Percentiles rank a stretch among this genome's conserved stretches.
Conservation (phyloP, 53 echinoderm and acorn worm species). For the Astropecten irregularis region DNA sequence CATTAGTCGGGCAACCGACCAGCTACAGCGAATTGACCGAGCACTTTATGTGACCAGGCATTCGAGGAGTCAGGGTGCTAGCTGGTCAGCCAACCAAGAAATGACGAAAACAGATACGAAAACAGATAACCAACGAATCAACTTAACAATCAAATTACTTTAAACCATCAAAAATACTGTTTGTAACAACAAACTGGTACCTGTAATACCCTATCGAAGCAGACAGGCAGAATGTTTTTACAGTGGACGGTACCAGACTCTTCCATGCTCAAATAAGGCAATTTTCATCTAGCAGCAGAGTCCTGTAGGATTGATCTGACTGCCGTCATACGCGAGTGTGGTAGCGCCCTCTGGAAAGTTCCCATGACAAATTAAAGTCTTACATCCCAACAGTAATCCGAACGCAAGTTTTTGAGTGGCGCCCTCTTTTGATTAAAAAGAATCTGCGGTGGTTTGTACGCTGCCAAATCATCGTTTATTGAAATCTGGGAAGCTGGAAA, state of each 20-base stretch:
- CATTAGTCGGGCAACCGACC: background rate
- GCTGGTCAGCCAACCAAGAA: no score
- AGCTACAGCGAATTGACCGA: background rate
- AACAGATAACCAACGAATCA: background rate
- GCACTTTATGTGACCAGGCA: background rate
- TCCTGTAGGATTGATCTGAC: conserved; percentile 31
- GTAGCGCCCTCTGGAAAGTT: background rate
- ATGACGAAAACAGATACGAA: background rate
- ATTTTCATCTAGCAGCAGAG: conserved; percentile 20
- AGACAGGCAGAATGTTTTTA: conserved; percentile 2
- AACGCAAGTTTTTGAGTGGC: no score
- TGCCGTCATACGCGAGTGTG: conserved; percentile 25
- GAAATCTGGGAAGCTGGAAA: no score
- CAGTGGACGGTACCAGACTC: background rate
- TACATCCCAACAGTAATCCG: no score
- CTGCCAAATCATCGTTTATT: no score
- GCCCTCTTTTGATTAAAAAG: no score
- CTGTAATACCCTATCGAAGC: conserved; percentile 1
- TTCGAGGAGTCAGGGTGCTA: no score
- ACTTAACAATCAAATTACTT: background rate
- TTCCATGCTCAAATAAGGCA: background rate
- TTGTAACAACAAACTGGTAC: background rate
- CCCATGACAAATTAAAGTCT: conserved; percentile 1
- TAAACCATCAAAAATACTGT: background rate
- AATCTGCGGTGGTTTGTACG: no score